Conservation (phyloP, 2,113 vertebrate species). For the Actinemys pallida region DNA sequence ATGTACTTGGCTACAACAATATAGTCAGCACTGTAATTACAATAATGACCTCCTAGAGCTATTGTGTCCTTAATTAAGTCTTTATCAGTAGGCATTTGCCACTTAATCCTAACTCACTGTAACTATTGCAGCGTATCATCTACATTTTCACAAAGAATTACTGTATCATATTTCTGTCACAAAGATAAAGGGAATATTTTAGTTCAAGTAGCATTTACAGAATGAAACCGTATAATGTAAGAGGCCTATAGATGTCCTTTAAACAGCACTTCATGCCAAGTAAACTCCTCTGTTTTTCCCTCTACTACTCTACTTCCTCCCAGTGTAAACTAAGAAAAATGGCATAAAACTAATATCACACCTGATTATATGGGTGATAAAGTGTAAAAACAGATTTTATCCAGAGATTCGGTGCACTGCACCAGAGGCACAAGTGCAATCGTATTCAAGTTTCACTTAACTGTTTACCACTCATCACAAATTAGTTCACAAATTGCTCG, state of each 20-base stretch:
- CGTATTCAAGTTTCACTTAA: conserved; percentile 28
- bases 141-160: conserved; percentile 84
- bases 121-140: conserved; percentile 78
- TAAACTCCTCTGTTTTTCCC: conserved; percentile 51
- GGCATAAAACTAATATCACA: conserved; percentile 58
- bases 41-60: conserved; percentile 82
- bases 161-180: conserved; percentile 82
- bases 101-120: conserved; percentile 81
- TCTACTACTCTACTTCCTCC: conserved; percentile 38
- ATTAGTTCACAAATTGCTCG: background rate
- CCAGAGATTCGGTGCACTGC: background rate
- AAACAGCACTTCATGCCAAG: conserved; percentile 73
- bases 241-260: conserved; percentile 60
- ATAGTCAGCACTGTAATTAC: conserved; percentile 78
- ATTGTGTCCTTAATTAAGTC: conserved; percentile 86
- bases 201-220: conserved; percentile 81
- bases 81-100: conserved; percentile 82
- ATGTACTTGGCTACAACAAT: conserved; percentile 72
- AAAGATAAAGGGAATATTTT: conserved; percentile 82
- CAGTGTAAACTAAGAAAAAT: conserved; percentile 46
- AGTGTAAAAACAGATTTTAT: conserved; percentile 55
- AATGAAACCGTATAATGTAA: conserved; percentile 69
- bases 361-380: conserved; percentile 59
- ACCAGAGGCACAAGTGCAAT: background rate
- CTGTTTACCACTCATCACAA: background rate